Percentiles rank a stretch among this genome's conserved stretches.
phyloP scores from a whole-genome alignment of 2,113 vertebrate genomes.

The Rallus limicola region DNA sequence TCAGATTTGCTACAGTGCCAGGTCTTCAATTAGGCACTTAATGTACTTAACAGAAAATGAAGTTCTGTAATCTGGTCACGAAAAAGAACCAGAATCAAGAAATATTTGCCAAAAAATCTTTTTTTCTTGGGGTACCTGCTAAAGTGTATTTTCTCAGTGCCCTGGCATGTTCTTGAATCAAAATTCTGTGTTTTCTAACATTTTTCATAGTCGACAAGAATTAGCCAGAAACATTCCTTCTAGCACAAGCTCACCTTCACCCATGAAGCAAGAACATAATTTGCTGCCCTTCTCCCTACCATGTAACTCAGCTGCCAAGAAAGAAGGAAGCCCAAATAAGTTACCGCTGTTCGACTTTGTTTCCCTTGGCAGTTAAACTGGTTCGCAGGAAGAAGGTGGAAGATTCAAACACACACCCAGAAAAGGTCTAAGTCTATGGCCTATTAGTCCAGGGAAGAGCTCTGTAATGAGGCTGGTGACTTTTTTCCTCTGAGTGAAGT shows the following conservation, averaged over 20 bases:
- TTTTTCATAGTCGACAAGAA: neutral
- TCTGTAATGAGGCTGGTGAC: neutral
- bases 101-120: neutral
- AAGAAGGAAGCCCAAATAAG: neutral
- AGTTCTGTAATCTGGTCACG: neutral
- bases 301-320: neutral
- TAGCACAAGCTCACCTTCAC: neutral
- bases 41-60: neutral
- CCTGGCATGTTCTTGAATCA: neutral
- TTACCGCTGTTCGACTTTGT: fast-evolving
- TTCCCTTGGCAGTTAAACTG: neutral
- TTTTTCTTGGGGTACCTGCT: neutral
- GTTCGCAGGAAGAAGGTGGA: neutral
- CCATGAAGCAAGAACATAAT: neutral
- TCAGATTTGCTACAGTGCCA: neutral
- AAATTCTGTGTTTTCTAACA: neutral
- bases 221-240: neutral
- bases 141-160: neutral
- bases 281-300: neutral
- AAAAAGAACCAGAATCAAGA: neutral
- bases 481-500: neutral
- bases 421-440: neutral
- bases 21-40: neutral
- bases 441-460: neutral
- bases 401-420: neutral